A percentile compares a stretch with the other conserved stretches of the same genome.
Conservation (phyloP, 2,797 vertebrate genomes). For the Odontamblyopus rebecca region DNA sequence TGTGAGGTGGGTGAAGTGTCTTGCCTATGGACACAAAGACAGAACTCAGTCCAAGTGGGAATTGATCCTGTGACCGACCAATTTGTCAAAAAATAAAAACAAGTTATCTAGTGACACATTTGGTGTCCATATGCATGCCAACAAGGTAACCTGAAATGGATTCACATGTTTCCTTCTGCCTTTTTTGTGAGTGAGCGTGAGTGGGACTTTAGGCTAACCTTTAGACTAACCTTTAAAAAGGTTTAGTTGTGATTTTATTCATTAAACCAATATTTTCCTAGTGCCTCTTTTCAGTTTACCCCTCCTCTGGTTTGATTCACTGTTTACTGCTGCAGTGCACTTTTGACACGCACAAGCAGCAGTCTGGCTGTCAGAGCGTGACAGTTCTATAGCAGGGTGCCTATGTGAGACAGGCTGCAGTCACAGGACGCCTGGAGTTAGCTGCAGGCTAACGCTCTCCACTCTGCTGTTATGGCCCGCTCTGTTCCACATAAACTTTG, state of each 20-base stretch:
- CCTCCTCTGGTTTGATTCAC: neutral
- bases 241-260: neutral
- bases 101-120: no score
- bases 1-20: no score
- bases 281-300: neutral
- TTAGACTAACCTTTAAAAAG: neutral
- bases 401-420: constrained; percentile 48
- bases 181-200: neutral
- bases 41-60: no score
- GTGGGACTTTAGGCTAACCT: no score
- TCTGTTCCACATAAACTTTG: constrained; percentile 35
- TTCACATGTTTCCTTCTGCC: neutral
- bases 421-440: constrained; percentile 47
- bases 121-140: no score
- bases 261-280: neutral
- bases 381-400: constrained; percentile 53
- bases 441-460: constrained; percentile 52
- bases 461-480: constrained; percentile 27
- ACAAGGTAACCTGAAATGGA: neutral
- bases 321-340: constrained; percentile 19
- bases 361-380: constrained; percentile 47
- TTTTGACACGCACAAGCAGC: constrained; percentile 29
- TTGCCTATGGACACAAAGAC: no score
- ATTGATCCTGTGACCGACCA: neutral
- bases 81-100: neutral